Base-by-base conservation (phyloP, 2,113 vertebrate genomes). In the Amphiprion ocellaris region DNA sequence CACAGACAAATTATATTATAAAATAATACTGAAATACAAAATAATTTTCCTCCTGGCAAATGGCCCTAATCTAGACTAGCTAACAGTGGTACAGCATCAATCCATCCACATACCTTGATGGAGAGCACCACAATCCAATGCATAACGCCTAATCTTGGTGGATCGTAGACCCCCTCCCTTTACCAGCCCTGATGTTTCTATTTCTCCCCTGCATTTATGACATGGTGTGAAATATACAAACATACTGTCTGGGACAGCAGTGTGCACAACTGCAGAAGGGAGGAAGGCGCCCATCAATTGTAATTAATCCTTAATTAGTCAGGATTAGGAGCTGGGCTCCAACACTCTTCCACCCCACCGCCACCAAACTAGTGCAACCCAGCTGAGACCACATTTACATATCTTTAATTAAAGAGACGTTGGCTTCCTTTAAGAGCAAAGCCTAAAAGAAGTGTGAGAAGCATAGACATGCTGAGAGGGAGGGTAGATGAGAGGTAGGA, bases 231-330 rank as follows among this genome's bases (percentile, higher is more conserved):
- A 87, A 79, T 75, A 87, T 68, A 88, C 83, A 93, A 90, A 94
- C 86, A 84, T 83, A 84, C 75, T 82, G 81, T 90, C 77, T 89
- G 77, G 79, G 84, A 87, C 87, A 84, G 79, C 73, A 72, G 69
- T 69, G 80, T 68, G 79, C 76, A 69, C 59, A 80, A 86, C 84
- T 87, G 79, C 81, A 68, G 75, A 89, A 88, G 90, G 92, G 89
- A 91, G 91, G 92, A 92, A 92, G 92, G 88, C 90, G 89, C 91
- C 92, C 93, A 95, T 95, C 94, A 93, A 93, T 93, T 94, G 92
- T 94, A 95, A 95, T 95, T 94, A 95, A 94, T 94, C 91, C 93
- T 92, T 95, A 94, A 95, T 95, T 95, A 95, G 93, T 94, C 92
- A 89, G 92, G 94, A 95, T 95, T 95, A 95, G 87, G 84, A 92